Evolutionary conservation across 1,140 invertebrate genomes (phyloP).

Genomic region (Xylocopa sonorina): DNA sequence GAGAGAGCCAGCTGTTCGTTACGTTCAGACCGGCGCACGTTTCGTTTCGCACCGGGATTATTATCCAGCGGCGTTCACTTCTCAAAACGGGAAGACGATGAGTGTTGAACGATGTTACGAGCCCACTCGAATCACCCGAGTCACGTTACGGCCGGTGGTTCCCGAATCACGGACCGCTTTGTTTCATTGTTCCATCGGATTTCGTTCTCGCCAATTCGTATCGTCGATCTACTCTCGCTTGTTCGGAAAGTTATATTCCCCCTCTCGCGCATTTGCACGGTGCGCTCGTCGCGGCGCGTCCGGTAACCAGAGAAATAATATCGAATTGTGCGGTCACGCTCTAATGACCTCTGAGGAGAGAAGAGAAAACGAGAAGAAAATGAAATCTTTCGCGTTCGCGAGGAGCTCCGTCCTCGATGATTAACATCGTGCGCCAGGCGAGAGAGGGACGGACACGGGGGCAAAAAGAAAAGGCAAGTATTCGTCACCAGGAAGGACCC

Average conservation of each 20-base stretch:
- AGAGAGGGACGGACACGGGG: too few species aligned
- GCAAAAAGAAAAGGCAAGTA: conserved; percentile 14
- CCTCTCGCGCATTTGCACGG: too few species aligned
- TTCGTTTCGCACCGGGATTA: conserved; percentile 6
- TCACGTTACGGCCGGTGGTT: conserved; percentile 26
- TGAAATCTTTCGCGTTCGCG: too few species aligned
- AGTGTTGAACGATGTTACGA: conserved; percentile 25
- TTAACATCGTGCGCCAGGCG: too few species aligned
- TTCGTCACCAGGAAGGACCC: conserved; percentile 19
- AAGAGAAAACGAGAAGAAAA: too few species aligned
- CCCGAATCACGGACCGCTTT: not conserved
- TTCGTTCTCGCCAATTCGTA: not conserved
- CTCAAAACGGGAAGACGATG: conserved; percentile 22
- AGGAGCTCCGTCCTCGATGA: not conserved
- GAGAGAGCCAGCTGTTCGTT: conserved; percentile 15
- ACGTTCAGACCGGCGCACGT: not conserved
- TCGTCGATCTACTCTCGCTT: not conserved
- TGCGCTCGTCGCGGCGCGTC: too few species aligned
- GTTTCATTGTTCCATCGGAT: not conserved
- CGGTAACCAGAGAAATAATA: too few species aligned
- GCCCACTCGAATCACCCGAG: conserved; percentile 20
- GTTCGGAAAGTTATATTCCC: too few species aligned
- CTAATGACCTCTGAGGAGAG: too few species aligned
- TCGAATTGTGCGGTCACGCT: too few species aligned
- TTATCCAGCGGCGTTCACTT: conserved; percentile 15